Evolutionary conservation across 2,113 vertebrate species (phyloP), one percentile per base, ranked within the genome.

Genomic region (Orientallactaga bullata): DNA sequence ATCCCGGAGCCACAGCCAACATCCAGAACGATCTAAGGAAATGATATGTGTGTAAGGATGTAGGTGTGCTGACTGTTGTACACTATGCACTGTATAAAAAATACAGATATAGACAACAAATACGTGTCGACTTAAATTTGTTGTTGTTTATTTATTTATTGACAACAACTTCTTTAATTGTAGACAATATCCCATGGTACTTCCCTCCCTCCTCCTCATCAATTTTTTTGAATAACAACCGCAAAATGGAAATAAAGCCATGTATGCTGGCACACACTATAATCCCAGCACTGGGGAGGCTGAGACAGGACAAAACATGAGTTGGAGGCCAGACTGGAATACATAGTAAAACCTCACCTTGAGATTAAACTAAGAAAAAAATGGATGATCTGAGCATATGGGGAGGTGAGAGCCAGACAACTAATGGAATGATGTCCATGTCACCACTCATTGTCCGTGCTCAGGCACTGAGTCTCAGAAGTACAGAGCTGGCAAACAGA

Each of bases 1-100:
- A 99, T 99, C 30, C 99, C 99, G 3, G 99, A 99, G 88, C 99
- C 99, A 55, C 99, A 99, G 86, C 99, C 99, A 0, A 99, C 99
- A 6, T 99, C 99, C 68, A 99, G 98, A 51, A 99, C 99, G 9
- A 99, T 99, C 99, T 99, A 96, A 20, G 26, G 78, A 84, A 47
- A 74, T 20, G 28, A 10, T 24, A 11, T 37, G 26, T 23, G n/a
- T 65, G 20, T 66, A 58, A 82, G 58, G 69, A 30, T n/a, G 37
- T 37, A 35, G 32, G 26, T 47, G 21, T 42, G 32, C 58, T 47
- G 35, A 66, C 16, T 28, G 37, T 3, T 3, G 72, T 6, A 26
- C 47, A 28, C n/a, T 39, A 55, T 55, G 47, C 7, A 21, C 5
- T 42, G 26, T 7, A 55, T 69, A 23, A 55, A 18, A 35, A 60